phyloP scores from a whole-genome alignment of 2,113 vertebrate genomes.

The Asarcornis scutulata region DNA sequence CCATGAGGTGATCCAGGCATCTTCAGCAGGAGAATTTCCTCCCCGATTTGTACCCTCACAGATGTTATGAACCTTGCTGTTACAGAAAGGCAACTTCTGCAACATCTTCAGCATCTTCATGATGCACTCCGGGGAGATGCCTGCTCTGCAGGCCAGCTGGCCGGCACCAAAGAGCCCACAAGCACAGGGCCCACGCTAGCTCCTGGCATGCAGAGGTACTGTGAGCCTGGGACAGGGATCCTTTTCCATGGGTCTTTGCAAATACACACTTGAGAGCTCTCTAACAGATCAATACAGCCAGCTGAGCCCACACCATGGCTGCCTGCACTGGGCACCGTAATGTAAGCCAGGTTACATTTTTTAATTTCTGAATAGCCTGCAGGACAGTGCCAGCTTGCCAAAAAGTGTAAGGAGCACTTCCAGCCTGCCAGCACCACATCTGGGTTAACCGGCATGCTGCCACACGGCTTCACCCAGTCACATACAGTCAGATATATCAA shows the following conservation, averaged over 20 bases:
- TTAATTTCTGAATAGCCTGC: not conserved
- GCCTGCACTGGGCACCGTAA: not conserved
- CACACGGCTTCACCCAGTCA: not conserved
- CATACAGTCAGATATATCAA: not conserved
- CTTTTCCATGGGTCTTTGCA: not conserved
- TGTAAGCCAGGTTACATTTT: rapidly evolving
- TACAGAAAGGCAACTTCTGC: not conserved
- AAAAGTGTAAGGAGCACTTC: not conserved
- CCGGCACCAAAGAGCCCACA: not conserved
- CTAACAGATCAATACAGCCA: not conserved
- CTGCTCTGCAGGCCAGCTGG: not conserved
- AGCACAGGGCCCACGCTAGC: not conserved
- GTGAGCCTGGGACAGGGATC: not conserved
- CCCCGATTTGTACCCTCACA: rapidly evolving
- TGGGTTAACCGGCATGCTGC: not conserved
- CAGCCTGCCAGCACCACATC: not conserved
- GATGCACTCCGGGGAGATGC: rapidly evolving
- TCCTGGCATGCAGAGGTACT: not conserved
- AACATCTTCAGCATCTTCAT: not conserved
- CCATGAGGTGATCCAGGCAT: not conserved
- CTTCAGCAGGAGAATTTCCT: not conserved
- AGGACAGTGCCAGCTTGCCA: not conserved
- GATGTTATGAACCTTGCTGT: not conserved
- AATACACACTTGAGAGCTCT: not conserved
- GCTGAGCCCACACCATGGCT: not conserved